Conservation (phyloP, 2,888 invertebrate genomes). For the Conus canariensis region DNA sequence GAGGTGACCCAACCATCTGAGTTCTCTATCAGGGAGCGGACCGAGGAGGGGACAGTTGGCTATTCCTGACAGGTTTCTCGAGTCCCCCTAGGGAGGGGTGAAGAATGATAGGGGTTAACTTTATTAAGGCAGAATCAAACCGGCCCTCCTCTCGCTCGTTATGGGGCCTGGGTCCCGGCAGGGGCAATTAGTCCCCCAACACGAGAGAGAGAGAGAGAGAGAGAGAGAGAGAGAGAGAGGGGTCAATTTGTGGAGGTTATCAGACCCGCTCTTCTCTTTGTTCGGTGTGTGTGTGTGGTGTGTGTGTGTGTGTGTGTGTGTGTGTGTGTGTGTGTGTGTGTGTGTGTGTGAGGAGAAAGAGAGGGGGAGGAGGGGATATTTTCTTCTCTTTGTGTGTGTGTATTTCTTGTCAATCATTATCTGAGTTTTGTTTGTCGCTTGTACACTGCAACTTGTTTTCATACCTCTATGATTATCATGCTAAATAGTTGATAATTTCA, state of each 20-base stretch:
- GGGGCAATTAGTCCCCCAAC: conserved; percentile 46
- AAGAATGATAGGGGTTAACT: conserved; percentile 67
- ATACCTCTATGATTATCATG: no score
- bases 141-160: conserved; percentile 47
- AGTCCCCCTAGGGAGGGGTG: conserved; percentile 37
- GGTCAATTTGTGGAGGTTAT: neutral
- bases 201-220: conserved; percentile 4
- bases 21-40: neutral
- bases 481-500: no score
- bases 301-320: conserved; percentile 11
- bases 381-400: no score
- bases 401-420: no score
- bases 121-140: conserved; percentile 63
- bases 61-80: conserved; percentile 32
- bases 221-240: neutral
- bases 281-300: neutral
- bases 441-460: no score
- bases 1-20: neutral
- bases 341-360: neutral
- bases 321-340: conserved; percentile 17
- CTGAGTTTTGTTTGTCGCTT: no score
- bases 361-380: neutral
- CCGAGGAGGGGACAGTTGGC: conserved; percentile 31
- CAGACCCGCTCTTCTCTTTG: neutral
- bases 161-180: conserved; percentile 39